Conservation (phyloP, 2,888 invertebrate species). For the Cremastobaeus sp. region DNA sequence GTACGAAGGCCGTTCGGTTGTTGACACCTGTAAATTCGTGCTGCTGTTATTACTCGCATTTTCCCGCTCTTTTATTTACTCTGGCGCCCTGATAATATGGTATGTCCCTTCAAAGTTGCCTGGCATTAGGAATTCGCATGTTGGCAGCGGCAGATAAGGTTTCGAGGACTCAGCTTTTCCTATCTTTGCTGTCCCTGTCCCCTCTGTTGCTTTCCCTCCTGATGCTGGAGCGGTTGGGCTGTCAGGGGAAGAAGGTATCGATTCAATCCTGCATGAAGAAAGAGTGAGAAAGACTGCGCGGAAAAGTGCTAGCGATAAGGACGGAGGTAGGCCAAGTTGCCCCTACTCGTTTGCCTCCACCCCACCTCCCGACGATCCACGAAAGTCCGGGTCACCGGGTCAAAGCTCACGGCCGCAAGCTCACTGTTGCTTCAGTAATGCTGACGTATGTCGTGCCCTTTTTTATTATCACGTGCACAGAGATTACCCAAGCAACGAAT, state of each 20-base stretch:
- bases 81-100: constrained; percentile 1
- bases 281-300: constrained; percentile 37
- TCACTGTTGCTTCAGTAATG: constrained; percentile 70
- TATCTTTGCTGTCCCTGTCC: not conserved
- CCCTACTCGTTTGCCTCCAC: constrained; percentile 35
- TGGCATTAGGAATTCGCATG: constrained; percentile 30
- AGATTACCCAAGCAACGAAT: no score
- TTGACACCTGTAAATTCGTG: constrained; percentile 33
- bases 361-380: constrained; percentile 61
- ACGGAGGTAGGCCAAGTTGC: constrained; percentile 36
- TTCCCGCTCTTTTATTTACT: not conserved
- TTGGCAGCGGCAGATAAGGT: constrained; percentile 38
- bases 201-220: not conserved
- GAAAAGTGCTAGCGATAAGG: constrained; percentile 33
- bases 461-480: constrained; percentile 44
- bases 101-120: constrained; percentile 16
- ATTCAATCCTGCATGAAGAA: constrained; percentile 71
- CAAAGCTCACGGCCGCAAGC: constrained; percentile 76
- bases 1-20: constrained; percentile 38
- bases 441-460: constrained; percentile 39
- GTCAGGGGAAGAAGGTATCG: constrained; percentile 74
- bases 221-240: constrained; percentile 63
- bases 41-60: constrained; percentile 14
- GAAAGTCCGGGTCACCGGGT: constrained; percentile 76
- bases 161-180: constrained; percentile 18